Conservation (phyloP, 2,113 vertebrate species). For the Myrmophylax atrothorax region DNA sequence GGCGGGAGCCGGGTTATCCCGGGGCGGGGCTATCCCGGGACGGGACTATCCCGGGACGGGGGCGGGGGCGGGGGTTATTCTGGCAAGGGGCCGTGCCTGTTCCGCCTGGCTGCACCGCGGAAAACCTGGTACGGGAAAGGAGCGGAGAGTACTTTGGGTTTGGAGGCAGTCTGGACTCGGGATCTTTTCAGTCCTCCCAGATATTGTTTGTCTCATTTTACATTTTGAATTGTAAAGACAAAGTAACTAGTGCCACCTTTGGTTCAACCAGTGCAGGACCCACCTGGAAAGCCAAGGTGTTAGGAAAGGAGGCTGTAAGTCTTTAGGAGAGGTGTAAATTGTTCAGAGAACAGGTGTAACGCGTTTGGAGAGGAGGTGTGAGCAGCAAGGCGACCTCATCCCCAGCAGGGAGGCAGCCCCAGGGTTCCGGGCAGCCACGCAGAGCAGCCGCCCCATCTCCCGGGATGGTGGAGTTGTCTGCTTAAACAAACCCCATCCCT, state of each 20-base stretch:
- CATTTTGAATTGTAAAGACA: neutral
- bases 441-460: neutral
- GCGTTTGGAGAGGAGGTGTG: neutral
- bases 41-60: neutral
- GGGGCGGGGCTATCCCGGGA: no score
- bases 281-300: neutral
- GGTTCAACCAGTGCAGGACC: neutral
- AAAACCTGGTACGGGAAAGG: neutral
- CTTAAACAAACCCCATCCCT: neutral
- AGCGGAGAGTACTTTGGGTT: neutral
- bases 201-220: neutral
- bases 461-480: neutral
- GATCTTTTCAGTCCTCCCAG: no score
- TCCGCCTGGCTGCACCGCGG: no score
- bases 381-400: neutral
- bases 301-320: no score
- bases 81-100: neutral
- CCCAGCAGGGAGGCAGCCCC: neutral
- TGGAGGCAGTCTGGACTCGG: fast-evolving
- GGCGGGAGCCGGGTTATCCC: neutral
- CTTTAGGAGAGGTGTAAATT: no score
- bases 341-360: neutral
- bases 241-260: no score
- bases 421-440: neutral
- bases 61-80: no score